Base-by-base conservation (phyloP, 2,113 vertebrate genomes). In the Bombycilla garrulus region DNA sequence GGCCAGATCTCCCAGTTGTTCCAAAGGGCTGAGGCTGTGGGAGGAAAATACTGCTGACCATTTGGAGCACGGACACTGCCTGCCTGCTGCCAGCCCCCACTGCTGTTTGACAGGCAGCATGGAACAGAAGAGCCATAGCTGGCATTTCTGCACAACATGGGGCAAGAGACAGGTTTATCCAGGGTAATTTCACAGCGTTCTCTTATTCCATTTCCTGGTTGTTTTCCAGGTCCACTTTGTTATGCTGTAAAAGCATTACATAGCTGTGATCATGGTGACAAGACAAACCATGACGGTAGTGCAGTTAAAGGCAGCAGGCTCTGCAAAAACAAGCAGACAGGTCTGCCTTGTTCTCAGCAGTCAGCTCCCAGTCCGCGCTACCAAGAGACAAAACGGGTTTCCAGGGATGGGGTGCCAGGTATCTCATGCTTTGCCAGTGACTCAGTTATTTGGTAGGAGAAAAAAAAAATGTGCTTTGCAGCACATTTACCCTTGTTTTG, bases 231-330 rank as follows among this genome's bases (percentile, higher is more conserved):
- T 83, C 62, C 54, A 50, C 81, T 93, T 51, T 80, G 85, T 83
- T 90, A 33, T 22, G 51, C 87, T 86, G 87, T 66, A 56, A 40
- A 85, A 94, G 90, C 74, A 66, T 62, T 66, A 66, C 8, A 12
- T 61, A 90, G 58, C 89, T 88, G 85, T 90, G 88, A 92, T 95
- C 88, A 38, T 13, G 76, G 90, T 91, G 93, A 96, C 92, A 94
- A 79, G 92, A 87, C 70, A 12, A 11, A 72, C 48, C 28, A 21
- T 7, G 15, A 78, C 19, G 21, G 71, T 5, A 56, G 69, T 1
- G 36, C 70, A 81, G 80, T 48, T 91, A 38, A 56, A 89, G 72
- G 78, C 86, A 93, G 92, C 64, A 74, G 61, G n/a, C 78, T 74
- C 81, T 48, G 54, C 54, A 81, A n/a, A 92, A 82, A 65, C 50